Evolutionary conservation across 2,888 invertebrate species (phyloP).

Genomic region (Campoletis raptor): DNA sequence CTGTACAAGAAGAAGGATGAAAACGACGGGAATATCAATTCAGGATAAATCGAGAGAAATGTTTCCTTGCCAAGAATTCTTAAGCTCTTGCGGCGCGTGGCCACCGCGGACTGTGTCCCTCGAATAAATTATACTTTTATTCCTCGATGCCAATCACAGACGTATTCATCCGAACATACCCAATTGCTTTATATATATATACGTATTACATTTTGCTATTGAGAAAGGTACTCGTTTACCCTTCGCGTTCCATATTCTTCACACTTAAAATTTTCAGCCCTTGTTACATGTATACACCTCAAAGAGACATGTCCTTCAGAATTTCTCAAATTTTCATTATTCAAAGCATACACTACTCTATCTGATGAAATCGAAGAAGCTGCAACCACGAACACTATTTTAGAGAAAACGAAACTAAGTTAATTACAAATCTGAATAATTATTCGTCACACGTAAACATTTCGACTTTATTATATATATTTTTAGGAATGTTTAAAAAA

Average conservation of each 20-base stretch:
- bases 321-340: conserved; percentile 21
- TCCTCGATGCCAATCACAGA: conserved; percentile 82
- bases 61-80: conserved; percentile 56
- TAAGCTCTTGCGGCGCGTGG: conserved; percentile 9
- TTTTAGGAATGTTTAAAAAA: background rate
- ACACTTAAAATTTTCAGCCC: conserved; percentile 51
- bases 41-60: conserved; percentile 67
- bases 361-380: background rate
- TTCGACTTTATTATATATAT: background rate
- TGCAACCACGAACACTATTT: background rate
- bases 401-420: background rate
- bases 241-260: conserved; percentile 41
- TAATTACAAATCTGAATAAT: background rate
- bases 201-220: conserved; percentile 24
- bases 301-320: conserved; percentile 23
- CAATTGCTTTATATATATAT: conserved; percentile 10
- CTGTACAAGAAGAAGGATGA: conserved; percentile 35
- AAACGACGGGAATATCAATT: conserved; percentile 74
- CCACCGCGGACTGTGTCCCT: conserved; percentile 71
- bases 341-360: background rate
- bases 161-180: conserved; percentile 77
- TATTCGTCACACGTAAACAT: background rate
- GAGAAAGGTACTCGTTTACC: conserved; percentile 55
- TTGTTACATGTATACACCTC: conserved; percentile 19
- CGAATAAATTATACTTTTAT: conserved; percentile 82